Percentiles rank a stretch among this genome's conserved stretches.
Evolutionary conservation across 1,140 invertebrate genomes (phyloP).

Genomic region (Diorhabda carinulata): DNA sequence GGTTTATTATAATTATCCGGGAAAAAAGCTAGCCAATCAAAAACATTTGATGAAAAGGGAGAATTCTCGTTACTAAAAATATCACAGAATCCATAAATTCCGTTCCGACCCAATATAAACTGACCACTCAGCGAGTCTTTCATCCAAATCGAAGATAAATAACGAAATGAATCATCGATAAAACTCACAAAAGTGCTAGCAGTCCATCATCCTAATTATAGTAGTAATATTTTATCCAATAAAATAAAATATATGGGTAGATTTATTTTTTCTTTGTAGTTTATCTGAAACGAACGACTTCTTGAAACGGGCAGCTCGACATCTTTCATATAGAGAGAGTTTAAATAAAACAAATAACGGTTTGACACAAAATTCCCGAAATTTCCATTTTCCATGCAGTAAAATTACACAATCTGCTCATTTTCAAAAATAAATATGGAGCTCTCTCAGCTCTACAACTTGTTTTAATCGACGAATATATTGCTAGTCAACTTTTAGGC

Average conservation of each 20-base stretch:
- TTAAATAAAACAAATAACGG: too few relatives aligned
- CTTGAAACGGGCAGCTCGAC: background rate
- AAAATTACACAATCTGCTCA: too few relatives aligned
- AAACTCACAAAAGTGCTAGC: constrained; percentile 5
- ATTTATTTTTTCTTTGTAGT: background rate
- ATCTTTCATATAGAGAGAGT: too few relatives aligned
- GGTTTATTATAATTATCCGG: too few relatives aligned
- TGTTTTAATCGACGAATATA: too few relatives aligned
- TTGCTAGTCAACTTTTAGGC: too few relatives aligned
- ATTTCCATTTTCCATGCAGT: too few relatives aligned
- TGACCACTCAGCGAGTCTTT: background rate
- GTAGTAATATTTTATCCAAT: constrained; percentile 8
- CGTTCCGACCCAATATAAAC: background rate
- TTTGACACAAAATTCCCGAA: too few relatives aligned
- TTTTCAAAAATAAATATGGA: too few relatives aligned
- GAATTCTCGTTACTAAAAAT: background rate
- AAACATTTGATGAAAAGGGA: too few relatives aligned
- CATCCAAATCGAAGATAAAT: constrained; percentile 1
- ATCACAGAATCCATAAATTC: background rate
- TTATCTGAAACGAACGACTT: background rate
- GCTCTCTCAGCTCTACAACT: too few relatives aligned
- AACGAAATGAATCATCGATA: constrained; percentile 5
- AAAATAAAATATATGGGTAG: background rate
- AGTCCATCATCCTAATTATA: constrained; percentile 10
- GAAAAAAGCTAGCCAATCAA: too few relatives aligned